Conservation (phyloP, 2,797 vertebrate species). For the Crax fasciolata region DNA sequence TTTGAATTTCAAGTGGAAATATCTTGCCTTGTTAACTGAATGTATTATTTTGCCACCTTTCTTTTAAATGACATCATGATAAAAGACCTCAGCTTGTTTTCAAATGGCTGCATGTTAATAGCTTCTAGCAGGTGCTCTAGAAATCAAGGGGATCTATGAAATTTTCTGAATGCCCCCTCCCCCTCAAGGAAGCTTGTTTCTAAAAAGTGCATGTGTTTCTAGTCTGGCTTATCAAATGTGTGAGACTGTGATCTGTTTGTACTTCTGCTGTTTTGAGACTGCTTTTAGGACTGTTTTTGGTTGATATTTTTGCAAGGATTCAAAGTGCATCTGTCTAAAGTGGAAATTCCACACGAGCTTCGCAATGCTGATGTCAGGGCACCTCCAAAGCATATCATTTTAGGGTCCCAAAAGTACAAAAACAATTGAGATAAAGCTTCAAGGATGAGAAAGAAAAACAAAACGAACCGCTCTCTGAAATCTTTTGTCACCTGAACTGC, state of each 20-base stretch:
- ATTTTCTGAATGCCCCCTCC: not conserved
- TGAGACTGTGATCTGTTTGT: constrained; percentile 54
- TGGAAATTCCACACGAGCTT: constrained; percentile 6
- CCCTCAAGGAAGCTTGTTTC: constrained; percentile 10
- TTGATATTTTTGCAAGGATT: constrained; percentile 36
- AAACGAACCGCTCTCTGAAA: not conserved
- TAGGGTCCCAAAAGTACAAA: constrained; percentile 2
- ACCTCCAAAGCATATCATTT: not conserved
- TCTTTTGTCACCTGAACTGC: constrained; percentile 38
- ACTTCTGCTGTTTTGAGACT: constrained; percentile 47
- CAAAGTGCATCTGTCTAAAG: constrained; percentile 17
- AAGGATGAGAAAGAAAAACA: not conserved
- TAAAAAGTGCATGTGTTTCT: constrained; percentile 22
- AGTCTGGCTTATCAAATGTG: constrained; percentile 44
- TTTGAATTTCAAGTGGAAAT: constrained; percentile 52
- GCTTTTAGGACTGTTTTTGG: not conserved
- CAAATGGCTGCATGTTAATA: constrained; percentile 43
- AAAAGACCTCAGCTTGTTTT: constrained; percentile 58
- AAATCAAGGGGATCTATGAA: constrained; percentile 14
- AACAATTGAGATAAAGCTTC: not conserved
- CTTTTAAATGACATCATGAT: constrained; percentile 37
- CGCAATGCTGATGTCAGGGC: not conserved
- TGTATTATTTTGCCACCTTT: constrained; percentile 47
- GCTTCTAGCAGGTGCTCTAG: constrained; percentile 47
- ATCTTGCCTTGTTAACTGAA: not conserved